Evolutionary conservation across 2,113 vertebrate genomes (phyloP), one percentile per base, ranked within the genome.

Genomic region (Raja brachyura): DNA sequence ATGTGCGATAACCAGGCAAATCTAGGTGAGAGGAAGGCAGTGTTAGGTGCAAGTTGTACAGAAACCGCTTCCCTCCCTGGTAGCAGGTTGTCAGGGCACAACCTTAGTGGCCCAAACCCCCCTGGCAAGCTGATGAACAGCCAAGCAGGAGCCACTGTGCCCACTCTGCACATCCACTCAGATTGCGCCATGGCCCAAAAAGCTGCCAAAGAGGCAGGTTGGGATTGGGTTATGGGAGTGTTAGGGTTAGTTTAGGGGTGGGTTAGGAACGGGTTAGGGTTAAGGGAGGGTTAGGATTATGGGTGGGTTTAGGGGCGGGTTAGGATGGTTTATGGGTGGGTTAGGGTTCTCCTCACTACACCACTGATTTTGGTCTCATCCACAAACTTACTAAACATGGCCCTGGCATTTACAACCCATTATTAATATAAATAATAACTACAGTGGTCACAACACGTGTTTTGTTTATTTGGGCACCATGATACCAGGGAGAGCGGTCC

Each of bases 1-100:
- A 96, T 99, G 98, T 94, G 98, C 98, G 94, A 99, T 98, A 92
- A 98, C 98, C 94, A 99, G 98, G 95, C 99, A 99, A 94, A 99
- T 98, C 99, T 99, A 95, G 93, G 95, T 90, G 93, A 63, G 94
- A 93, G 94, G 94, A 77, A 94, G 83, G 81, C 18, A 73, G 2
- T 25, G 20, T 54, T 92, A 92, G 10, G n/a, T 13, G 20, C 28
- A 90, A 18, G 54, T 10, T n/a, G 10, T 10, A 1, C 10, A 73
- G 70, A 5, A 5, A 11, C 20, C 79, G 25, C 18, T 59, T 48
- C 22, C 63, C 7, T 7, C 28, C 59, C 6, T 28, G 31, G 8
- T 14, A 6, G 59, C 31, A 14, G 28, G n/a, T 4, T 31, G 28
- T 66, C 5, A 31, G 83, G 28, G 2, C 28, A 88, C 1, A 88